These are phyloP conservation scores for Saturnia japonica DNA, from an alignment of 2,888 invertebrate genomes.

Conservation along the genomic window DNA sequence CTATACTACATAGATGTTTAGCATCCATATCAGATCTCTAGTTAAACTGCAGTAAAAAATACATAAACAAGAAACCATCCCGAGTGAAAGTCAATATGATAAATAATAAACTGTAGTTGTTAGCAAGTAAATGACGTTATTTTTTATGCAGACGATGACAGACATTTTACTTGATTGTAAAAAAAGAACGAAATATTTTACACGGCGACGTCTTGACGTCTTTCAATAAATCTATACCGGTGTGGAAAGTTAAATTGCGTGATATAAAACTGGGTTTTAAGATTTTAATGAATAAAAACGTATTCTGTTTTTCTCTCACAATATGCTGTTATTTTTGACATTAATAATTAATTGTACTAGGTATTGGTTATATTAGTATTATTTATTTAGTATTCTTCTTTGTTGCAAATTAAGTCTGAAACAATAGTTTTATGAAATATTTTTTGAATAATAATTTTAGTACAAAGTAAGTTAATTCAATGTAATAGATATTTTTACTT, in stretches of 20 bases:
- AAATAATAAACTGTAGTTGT: background rate
- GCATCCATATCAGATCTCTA: background rate
- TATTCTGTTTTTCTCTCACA: background rate
- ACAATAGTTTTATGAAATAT: too few relatives aligned
- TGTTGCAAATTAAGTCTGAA: too few relatives aligned
- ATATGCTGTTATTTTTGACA: background rate
- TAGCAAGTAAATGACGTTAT: background rate
- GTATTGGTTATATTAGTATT: too few relatives aligned
- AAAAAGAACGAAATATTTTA: background rate
- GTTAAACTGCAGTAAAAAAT: background rate
- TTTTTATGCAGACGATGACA: conserved; percentile 3
- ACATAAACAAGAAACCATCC: background rate
- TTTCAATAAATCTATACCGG: conserved; percentile 8
- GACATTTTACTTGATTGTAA: background rate
- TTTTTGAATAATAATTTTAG: too few relatives aligned
- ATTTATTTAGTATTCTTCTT: too few relatives aligned
- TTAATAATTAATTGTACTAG: too few relatives aligned
- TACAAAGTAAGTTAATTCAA: too few relatives aligned
- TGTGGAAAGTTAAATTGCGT: conserved; percentile 8
- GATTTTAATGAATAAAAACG: background rate
- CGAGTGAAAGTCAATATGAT: background rate
- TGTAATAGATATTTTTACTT: too few relatives aligned
- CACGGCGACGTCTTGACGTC: conserved; percentile 1
- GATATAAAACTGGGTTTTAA: conserved; percentile 13
- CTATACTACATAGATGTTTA: too few relatives aligned